Evolutionary conservation across 2,113 vertebrate species (phyloP), one percentile per base, ranked within the genome.

Genomic region (Anguilla rostrata): DNA sequence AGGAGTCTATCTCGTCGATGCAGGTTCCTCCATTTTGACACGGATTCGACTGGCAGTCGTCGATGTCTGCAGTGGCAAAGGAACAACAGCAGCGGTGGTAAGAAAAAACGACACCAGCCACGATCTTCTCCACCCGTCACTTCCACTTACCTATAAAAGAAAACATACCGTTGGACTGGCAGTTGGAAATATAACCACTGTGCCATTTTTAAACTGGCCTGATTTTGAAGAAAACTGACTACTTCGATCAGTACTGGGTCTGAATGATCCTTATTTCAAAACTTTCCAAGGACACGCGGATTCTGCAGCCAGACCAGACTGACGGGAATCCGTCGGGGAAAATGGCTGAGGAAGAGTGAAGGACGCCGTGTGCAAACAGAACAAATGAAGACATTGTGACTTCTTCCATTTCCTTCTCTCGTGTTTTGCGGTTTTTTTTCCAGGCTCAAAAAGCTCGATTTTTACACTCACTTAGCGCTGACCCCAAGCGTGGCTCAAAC

Each of bases 1-100:
- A 99, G 83, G 97, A 94, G 53, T 97, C 97, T 91, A 98, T 94
- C 90, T 98, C 98, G 0, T 99, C 98, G 0, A 99, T 97, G 92
- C 98, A 99, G 87, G 98, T 99, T 84, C 98, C 98, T 5, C 98
- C 98, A 0, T 99, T 99, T 92, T 96, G 97, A 91, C 98, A 99
- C 6, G 96, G 96, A 91, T 95, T 95, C 4, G 95, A 96, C 92
- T 96, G 96, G 89, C 96, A 96, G 90, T 96, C 96, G 18, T 96
- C 96, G 83, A 96, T 94, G 91, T 96, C 96, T 96, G 92, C 83
- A 86, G 83, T 43, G 84, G 63, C 5, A 81, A n/a, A 84, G 34
- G 84, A 46, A 66, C 2, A 78, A 20, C n/a, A 18, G 71, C 75
- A 75, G 11, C 22, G 5, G 22, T 0, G 63, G 63, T 26, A 22